Evolutionary conservation across 2,888 invertebrate species (phyloP), one percentile per base, ranked within the genome.

Genomic region (Papilio elwesi): DNA sequence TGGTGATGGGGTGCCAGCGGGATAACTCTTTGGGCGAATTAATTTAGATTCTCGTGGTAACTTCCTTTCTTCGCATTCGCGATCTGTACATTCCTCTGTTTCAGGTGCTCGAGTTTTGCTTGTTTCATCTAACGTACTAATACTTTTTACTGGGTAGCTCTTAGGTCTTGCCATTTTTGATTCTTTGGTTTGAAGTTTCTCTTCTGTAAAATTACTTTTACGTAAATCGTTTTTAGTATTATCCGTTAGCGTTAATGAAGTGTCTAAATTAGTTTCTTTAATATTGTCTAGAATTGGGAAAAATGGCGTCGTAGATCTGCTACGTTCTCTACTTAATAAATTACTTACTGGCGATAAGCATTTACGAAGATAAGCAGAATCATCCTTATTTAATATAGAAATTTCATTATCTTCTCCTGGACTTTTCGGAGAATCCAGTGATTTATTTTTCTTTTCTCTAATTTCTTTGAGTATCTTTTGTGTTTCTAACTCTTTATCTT

Each of bases 381-480:
- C 87, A 48, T 89, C 90, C 55, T 86, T 86, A 72, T 82, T 84
- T 15, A 79, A 74, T 51, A 78, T 76, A 26, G 82, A 83, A 38
- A 77, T 76, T 62, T 88, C 85, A 53, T 77, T 76, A 13, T 78
- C 68, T 26, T 90, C 88, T 6, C 78, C 78, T 6, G 85, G 89
- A 79, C 87, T 87, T 55, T 85, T 83, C 36, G 83, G 79, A 74
- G 85, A 80, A 48, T 92, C 90, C 69, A 89, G 83, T 26, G 89
- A 84, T 74, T 87, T 90, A 77, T 88, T 95, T 72, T 94, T 88
- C 84, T 95, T 95, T 82, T 96, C 95, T 73, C 97, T 86, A 72
- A 96, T 95, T 90, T 97, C 95, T 82, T 95, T 94, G 9, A 96
- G 84, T 38, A 96, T 94, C 85, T 95, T 95, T 85, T 96, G 95